phyloP scores from a whole-genome alignment of 2,797 vertebrate genomes.

The Gallinago solitaria region DNA sequence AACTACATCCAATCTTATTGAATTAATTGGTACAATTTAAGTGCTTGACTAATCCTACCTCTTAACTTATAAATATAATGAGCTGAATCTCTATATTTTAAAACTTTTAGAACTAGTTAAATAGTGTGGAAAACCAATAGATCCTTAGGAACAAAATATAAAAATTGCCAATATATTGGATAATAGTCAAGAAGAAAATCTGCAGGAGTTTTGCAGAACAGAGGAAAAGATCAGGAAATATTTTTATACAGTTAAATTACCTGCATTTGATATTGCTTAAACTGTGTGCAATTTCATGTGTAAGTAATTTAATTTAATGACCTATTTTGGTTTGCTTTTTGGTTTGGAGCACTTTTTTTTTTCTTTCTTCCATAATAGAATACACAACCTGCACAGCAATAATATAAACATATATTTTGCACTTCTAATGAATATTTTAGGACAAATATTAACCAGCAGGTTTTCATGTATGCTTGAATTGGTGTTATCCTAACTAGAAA shows the following conservation, averaged over 20 bases:
- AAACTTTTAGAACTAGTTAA: not conserved
- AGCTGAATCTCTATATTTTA: not conserved
- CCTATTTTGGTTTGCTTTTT: not conserved
- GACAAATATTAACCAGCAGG: not conserved
- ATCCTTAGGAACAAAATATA: not conserved
- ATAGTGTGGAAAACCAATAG: not conserved
- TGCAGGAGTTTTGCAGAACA: not conserved
- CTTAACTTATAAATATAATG: not conserved
- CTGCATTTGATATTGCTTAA: not conserved
- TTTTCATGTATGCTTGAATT: not conserved
- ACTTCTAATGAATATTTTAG: not conserved
- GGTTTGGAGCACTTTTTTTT: not conserved
- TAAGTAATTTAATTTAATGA: conserved; percentile 8
- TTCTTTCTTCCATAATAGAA: not conserved
- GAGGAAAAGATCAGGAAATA: not conserved
- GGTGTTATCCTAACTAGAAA: conserved; percentile 3
- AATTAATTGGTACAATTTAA: not conserved
- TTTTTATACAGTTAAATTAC: not conserved
- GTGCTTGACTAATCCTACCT: conserved; percentile 12
- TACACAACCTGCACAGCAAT: not conserved
- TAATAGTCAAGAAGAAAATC: not conserved
- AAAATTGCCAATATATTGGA: not conserved
- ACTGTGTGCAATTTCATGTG: not conserved
- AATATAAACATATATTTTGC: not conserved
- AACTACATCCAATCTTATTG: not conserved